phyloP scores from a whole-genome alignment of 2,797 vertebrate genomes.

The Agapornis canus region DNA sequence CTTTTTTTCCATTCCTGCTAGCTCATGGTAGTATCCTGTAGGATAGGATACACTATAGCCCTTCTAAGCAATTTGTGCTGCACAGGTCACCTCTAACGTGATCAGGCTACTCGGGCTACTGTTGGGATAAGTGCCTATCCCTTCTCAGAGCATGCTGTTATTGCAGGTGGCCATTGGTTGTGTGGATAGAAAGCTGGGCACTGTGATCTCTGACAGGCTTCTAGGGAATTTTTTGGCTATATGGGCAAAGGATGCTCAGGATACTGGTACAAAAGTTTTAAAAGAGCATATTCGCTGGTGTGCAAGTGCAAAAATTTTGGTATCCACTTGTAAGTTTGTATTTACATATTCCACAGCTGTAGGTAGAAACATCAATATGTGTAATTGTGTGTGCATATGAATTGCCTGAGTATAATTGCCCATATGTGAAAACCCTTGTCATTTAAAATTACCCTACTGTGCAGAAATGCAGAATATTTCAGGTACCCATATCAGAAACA shows the following conservation, averaged over 20 bases:
- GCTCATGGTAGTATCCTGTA: not conserved
- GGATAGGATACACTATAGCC: not conserved
- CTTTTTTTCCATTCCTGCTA: not conserved
- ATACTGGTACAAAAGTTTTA: not conserved
- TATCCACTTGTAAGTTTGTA: not conserved
- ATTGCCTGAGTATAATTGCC: not conserved
- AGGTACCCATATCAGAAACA: not conserved
- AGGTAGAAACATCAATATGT: not conserved
- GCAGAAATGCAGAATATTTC: not conserved
- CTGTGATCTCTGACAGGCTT: not conserved
- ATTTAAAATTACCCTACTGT: not conserved
- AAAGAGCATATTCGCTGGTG: fast-evolving
- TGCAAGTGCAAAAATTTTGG: not conserved
- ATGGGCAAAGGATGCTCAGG: not conserved
- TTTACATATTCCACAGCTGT: not conserved
- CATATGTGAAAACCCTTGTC: not conserved
- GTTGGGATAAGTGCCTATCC: not conserved
- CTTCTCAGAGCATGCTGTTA: not conserved
- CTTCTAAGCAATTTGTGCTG: not conserved
- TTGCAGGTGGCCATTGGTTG: too few relatives aligned
- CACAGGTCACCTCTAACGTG: not conserved
- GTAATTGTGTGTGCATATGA: not conserved
- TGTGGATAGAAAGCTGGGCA: not conserved
- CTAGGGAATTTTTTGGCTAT: not conserved
- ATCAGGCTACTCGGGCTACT: not conserved